These are phyloP conservation scores for Oegoconia quadripuncta DNA, from an alignment of 2,888 invertebrate species.

Conservation along the genomic window DNA sequence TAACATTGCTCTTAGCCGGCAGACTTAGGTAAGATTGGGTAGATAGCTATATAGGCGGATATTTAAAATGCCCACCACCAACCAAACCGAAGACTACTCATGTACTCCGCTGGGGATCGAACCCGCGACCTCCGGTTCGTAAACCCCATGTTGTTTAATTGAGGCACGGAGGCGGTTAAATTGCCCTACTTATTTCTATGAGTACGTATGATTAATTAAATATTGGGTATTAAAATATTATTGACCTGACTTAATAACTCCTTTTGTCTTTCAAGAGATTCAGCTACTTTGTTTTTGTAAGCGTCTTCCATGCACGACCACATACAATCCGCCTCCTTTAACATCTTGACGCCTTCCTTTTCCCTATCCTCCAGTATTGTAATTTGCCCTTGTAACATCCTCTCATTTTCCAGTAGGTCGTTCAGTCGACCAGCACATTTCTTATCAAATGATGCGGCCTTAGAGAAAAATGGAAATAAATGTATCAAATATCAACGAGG, in stretches of 20 bases:
- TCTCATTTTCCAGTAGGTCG: slow-evolving; percentile 73
- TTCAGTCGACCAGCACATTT: slow-evolving; percentile 60
- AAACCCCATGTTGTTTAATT: too few species aligned
- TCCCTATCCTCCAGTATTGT: slow-evolving; percentile 79
- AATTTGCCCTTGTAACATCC: slow-evolving; percentile 72
- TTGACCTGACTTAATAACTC: slow-evolving; percentile 35
- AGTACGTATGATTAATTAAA: too few species aligned
- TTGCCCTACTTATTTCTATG: too few species aligned
- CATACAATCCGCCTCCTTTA: slow-evolving; percentile 79
- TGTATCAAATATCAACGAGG: neutral
- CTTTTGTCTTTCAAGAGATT: slow-evolving; percentile 47
- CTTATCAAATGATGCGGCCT: slow-evolving; percentile 57
- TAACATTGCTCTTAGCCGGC: too few species aligned
- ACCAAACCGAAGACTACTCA: too few species aligned
- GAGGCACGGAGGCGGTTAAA: too few species aligned
- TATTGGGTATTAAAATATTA: neutral
- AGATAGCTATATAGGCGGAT: too few species aligned
- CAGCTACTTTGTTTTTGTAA: slow-evolving; percentile 59
- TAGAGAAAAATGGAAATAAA: slow-evolving; percentile 1
- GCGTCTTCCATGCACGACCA: slow-evolving; percentile 74
- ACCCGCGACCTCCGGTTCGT: too few species aligned
- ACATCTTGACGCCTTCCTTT: slow-evolving; percentile 67
- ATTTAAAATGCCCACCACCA: too few species aligned
- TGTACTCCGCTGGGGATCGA: too few species aligned
- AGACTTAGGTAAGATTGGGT: too few species aligned